Evolutionary conservation across 1,140 invertebrate genomes (phyloP), one percentile per base, ranked within the genome.

Genomic region (Capitella teleta): DNA sequence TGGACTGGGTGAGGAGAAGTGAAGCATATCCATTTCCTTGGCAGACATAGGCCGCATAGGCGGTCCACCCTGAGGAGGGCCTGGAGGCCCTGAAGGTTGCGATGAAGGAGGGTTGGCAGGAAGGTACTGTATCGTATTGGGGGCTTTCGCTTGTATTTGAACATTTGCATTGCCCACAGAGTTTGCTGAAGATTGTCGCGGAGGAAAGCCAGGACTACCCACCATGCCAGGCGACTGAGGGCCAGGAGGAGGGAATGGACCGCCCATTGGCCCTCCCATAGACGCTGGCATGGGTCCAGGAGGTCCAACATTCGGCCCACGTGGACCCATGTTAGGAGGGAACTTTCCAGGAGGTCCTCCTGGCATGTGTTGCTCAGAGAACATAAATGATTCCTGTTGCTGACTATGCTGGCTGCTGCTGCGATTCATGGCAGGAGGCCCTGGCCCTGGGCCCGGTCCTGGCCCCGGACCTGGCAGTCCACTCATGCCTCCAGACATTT

Each of bases 101-200:
- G 58, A 58, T 16, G 59, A 42, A 28, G 63, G 61, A 30, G 65
- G 65, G 54, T 67, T 63, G 30, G 89, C 87, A 23, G 92, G 92
- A 64, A 96, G 80, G 77, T 97, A 97, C 74, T 96, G 92, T 62
- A 97, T 96, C 12, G 92, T 96, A 69, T 96, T 96, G 0, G 92
- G 92, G 2, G 91, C 91, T 72, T 85, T 93, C 1, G 91, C 85
- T 74, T 95, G 95, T 23, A 96, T 91, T 56, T 75, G 73, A 51
- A 77, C 64, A 59, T 72, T 74, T 28, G 74, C 67, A 54, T 68
- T 69, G 34, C 62, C 63, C 46, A 68, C 58, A 10, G 38, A 32
- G 61, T 43, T 48, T 28, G 50, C 42, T 41, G 10, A 10, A 6
- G 38, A 41, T 21, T 8, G 26, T 21, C 18, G 45, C 26, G 1